Evolutionary conservation across 2,888 invertebrate species (phyloP).

Genomic region (Graphium colonna): DNA sequence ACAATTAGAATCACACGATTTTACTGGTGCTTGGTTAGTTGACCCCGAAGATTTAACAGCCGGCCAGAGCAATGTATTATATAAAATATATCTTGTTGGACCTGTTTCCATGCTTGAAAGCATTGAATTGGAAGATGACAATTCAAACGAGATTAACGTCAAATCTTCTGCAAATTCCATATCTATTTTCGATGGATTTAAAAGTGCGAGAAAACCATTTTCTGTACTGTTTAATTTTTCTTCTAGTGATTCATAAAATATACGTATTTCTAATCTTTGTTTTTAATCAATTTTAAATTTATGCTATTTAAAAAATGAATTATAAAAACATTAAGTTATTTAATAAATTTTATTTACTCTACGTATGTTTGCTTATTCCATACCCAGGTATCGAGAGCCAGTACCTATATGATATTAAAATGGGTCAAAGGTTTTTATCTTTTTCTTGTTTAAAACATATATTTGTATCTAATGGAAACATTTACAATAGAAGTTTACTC

Average conservation of each 20-base stretch:
- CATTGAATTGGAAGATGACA: slow-evolving; percentile 1
- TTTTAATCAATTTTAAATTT: neutral
- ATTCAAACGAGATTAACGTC: slow-evolving; percentile 7
- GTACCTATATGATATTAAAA: too few species aligned
- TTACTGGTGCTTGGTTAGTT: too few species aligned
- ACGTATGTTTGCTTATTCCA: too few species aligned
- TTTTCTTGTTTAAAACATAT: too few species aligned
- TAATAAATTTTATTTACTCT: too few species aligned
- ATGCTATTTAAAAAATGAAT: too few species aligned
- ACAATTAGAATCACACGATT: too few species aligned
- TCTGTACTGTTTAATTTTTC: neutral
- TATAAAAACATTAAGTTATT: too few species aligned
- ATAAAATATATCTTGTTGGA: neutral
- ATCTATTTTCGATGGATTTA: slow-evolving; percentile 13
- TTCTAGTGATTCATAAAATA: neutral
- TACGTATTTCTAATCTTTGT: neutral
- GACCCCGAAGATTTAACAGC: neutral
- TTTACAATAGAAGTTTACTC: too few species aligned
- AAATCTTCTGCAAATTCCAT: slow-evolving; percentile 16
- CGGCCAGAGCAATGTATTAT: neutral
- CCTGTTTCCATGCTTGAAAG: neutral
- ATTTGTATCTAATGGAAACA: too few species aligned
- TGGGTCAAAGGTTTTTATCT: too few species aligned
- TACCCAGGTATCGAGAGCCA: too few species aligned
- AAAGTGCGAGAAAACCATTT: slow-evolving; percentile 8